These are phyloP conservation scores for Arrhopalites spinosus DNA, from an alignment of 2,888 invertebrate species.

Conservation along the genomic window DNA sequence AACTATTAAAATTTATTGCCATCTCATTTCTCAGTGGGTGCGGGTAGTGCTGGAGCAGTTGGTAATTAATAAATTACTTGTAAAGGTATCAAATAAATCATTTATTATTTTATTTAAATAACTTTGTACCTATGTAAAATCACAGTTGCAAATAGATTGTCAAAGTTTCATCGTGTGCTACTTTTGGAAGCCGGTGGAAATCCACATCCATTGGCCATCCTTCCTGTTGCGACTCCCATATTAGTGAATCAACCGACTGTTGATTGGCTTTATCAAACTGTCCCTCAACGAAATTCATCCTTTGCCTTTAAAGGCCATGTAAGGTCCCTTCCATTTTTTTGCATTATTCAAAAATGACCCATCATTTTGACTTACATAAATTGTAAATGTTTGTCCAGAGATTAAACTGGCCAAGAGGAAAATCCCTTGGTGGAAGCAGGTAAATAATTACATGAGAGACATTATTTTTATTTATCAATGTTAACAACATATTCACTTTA, in stretches of 20 bases:
- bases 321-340: background rate
- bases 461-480: background rate
- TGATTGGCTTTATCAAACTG: conserved; percentile 36
- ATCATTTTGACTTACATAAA: background rate
- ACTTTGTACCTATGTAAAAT: no score
- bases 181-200: conserved; percentile 28
- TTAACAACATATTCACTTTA: background rate
- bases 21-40: no score
- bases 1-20: no score
- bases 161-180: no score
- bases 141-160: no score
- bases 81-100: no score
- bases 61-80: no score
- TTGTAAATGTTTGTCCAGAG: background rate
- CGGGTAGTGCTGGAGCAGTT: no score
- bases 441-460: background rate
- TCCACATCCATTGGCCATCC: conserved; percentile 25
- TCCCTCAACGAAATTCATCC: conserved; percentile 35
- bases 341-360: background rate
- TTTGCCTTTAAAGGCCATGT: conserved; percentile 31
- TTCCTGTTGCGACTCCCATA: conserved; percentile 26
- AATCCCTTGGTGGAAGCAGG: conserved; percentile 13
- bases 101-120: no score
- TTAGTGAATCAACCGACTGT: conserved; percentile 23
- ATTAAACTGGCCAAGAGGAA: conserved; percentile 18